Percentiles rank a stretch among this genome's conserved stretches.
Conservation (phyloP, 2,113 vertebrate species). For the Micromys minutus region DNA sequence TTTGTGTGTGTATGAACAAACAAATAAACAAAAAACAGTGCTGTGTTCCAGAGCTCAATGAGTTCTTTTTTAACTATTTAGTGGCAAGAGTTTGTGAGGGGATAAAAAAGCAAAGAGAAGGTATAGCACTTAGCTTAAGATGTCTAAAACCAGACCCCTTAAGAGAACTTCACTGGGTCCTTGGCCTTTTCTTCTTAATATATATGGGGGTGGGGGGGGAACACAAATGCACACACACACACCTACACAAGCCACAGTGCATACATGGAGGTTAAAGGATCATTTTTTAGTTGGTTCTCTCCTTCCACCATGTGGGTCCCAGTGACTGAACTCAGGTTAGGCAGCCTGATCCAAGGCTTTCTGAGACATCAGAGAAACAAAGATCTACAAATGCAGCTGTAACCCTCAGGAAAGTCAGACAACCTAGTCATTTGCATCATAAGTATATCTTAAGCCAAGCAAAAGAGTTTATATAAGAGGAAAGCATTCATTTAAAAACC, state of each 20-base stretch:
- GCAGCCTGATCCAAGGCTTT: neutral
- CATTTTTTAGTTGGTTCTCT: neutral
- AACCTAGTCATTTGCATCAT: constrained; percentile 33
- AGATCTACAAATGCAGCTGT: neutral
- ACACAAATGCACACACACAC: neutral
- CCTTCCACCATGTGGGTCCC: neutral
- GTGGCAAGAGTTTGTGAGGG: neutral
- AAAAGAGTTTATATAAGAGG: constrained; percentile 12
- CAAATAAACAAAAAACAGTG: neutral
- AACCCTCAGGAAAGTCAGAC: constrained; percentile 35
- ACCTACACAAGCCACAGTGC: neutral
- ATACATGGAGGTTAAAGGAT: neutral
- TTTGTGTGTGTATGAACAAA: neutral
- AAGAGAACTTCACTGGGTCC: neutral
- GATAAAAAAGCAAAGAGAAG: neutral
- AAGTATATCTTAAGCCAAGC: neutral
- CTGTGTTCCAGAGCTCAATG: neutral
- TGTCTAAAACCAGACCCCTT: neutral
- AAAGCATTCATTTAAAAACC: constrained; percentile 18
- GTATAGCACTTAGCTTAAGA: constrained; percentile 23
- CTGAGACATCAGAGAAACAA: neutral
- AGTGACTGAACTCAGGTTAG: neutral
- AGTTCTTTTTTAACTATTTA: neutral
- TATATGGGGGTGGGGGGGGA: neutral
- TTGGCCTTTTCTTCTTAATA: neutral